A percentile compares a stretch with the other conserved stretches of the same genome.
Evolutionary conservation across 2,797 vertebrate genomes (phyloP).

Genomic region (Sebastes matsubarae): DNA sequence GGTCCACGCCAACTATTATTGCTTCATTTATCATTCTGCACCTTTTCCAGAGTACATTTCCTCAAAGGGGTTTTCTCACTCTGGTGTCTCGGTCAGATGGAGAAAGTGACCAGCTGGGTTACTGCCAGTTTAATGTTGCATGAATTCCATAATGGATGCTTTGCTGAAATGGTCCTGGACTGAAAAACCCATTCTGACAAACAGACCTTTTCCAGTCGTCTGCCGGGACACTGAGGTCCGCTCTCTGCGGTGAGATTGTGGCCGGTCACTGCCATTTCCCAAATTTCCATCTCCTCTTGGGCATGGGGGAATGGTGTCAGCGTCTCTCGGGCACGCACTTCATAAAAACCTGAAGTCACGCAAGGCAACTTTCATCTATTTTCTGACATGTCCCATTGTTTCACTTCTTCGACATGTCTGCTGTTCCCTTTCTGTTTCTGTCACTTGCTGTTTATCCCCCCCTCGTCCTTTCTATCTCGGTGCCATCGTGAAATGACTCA

Average conservation of each 20-base stretch:
- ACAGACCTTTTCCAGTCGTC: slow-evolving; percentile 32
- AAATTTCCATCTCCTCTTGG: slow-evolving; percentile 27
- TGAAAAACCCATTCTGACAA: slow-evolving; percentile 51
- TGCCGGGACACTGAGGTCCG: slow-evolving; percentile 22
- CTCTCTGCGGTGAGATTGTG: neutral
- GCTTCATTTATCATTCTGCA: slow-evolving; percentile 53
- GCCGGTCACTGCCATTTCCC: slow-evolving; percentile 1
- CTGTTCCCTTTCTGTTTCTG: slow-evolving; percentile 44
- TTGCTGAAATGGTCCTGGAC: slow-evolving; percentile 27
- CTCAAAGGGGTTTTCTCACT: slow-evolving; percentile 22
- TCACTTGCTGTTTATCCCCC: slow-evolving; percentile 53
- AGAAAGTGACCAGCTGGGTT: slow-evolving; percentile 57
- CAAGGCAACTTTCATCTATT: slow-evolving; percentile 34
- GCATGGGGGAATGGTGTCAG: slow-evolving; percentile 3
- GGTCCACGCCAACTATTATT: slow-evolving; percentile 35
- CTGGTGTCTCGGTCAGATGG: slow-evolving; percentile 24
- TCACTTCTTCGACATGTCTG: slow-evolving; percentile 19
- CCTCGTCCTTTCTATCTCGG: slow-evolving; percentile 3
- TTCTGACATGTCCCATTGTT: slow-evolving; percentile 41
- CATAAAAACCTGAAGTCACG: slow-evolving; percentile 43
- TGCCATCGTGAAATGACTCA: slow-evolving; percentile 59
- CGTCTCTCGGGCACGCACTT: slow-evolving; percentile 19
- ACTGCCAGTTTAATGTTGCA: slow-evolving; percentile 67
- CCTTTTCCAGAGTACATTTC: slow-evolving; percentile 35
- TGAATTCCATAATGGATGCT: slow-evolving; percentile 56